Conservation (phyloP, 35 echinoderm and acorn worm species). For the Eucidaris tribuloides region DNA sequence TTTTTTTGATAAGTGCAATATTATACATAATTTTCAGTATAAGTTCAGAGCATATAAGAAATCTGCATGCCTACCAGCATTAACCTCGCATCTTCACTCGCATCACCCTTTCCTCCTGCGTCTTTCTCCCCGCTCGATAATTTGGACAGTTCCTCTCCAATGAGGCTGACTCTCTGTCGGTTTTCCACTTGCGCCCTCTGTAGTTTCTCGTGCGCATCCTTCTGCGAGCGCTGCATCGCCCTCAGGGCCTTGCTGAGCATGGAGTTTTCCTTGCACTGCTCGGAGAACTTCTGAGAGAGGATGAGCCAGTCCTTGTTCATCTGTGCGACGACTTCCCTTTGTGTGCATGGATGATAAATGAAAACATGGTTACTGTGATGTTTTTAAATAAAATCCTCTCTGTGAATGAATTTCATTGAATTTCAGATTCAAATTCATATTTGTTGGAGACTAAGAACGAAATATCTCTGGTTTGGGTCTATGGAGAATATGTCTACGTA, state of each 20-base stretch:
- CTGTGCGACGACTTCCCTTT: constrained; percentile 77
- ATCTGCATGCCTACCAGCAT: neutral
- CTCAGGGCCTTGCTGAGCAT: constrained; percentile 35
- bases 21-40: neutral
- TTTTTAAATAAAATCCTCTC: neutral
- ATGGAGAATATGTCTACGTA: no score
- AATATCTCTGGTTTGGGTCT: no score
- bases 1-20: neutral
- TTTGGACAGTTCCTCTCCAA: constrained; percentile 24
- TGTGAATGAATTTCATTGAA: no score
- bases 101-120: constrained; percentile 14
- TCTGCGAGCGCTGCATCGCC: constrained; percentile 23
- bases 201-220: constrained; percentile 35
- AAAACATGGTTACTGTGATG: neutral
- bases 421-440: no score
- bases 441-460: no score
- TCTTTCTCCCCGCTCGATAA: constrained; percentile 19
- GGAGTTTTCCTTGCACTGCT: constrained; percentile 73
- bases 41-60: neutral
- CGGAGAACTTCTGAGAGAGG: constrained; percentile 78
- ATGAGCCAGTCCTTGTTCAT: constrained; percentile 94
- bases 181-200: constrained; percentile 33
- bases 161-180: constrained; percentile 5
- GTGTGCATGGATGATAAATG: neutral
- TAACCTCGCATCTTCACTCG: constrained; percentile 12